A percentile compares a stretch with the other conserved stretches of the same genome.
phyloP scores from a whole-genome alignment of 1,140 invertebrate genomes.

The Drosophila albomicans region DNA sequence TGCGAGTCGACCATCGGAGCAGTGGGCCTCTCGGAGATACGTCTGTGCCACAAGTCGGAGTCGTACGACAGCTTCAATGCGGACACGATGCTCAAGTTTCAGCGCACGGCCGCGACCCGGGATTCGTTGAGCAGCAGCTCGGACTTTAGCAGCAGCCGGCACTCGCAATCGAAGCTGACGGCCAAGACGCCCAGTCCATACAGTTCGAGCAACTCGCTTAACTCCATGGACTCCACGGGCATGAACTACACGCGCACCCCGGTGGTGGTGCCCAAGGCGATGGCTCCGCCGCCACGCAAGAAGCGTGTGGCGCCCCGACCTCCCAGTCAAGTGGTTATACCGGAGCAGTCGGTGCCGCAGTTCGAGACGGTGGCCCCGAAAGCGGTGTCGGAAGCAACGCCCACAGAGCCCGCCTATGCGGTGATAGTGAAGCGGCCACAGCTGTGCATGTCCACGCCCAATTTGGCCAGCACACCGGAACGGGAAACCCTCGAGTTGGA shows the following conservation, averaged over 20 bases:
- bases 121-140: conserved; percentile 84
- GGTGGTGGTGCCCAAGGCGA: conserved; percentile 61
- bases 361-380: conserved; percentile 6
- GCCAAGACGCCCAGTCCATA: conserved; percentile 83
- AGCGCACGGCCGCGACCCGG: conserved; percentile 68
- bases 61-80: conserved; percentile 79
- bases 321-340: conserved; percentile 77
- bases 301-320: conserved; percentile 81
- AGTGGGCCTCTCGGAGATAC: conserved; percentile 82
- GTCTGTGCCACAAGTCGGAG: conserved; percentile 81
- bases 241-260: conserved; percentile 78
- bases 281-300: conserved; percentile 76
- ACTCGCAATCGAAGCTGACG: conserved; percentile 81
- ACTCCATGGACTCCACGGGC: conserved; percentile 83
- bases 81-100: conserved; percentile 79
- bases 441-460: conserved; percentile 81
- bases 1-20: conserved; percentile 83
- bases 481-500: conserved; percentile 50
- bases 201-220: conserved; percentile 83
- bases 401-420: conserved; percentile 59
- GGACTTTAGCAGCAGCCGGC: conserved; percentile 81
- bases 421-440: conserved; percentile 71
- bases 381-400: neutral
- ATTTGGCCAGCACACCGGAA: conserved; percentile 53
- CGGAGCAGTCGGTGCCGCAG: conserved; percentile 67